Evolutionary conservation across 2,113 vertebrate species (phyloP), one percentile per base, ranked within the genome.

Genomic region (Tor tambroides): DNA sequence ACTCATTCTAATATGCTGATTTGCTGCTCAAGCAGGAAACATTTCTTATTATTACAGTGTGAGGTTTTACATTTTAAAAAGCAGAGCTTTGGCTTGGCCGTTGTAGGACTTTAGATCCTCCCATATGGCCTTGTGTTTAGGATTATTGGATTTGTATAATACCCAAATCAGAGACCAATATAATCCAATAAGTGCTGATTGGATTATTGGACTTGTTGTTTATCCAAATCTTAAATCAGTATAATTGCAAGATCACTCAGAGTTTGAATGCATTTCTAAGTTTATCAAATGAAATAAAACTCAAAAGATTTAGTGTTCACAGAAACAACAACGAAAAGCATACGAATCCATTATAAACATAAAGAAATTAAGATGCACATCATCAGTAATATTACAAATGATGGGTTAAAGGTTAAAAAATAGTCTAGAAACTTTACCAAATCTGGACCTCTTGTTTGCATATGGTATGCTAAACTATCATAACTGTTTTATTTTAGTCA

Each of bases 91-190:
- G 15, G 19, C n/a, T 51, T 28, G 2, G 12, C 2, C 35, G 28
- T 8, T 76, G 26, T 46, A 19, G 26, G 74, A 30, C 6, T 32
- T 32, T 9, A 69, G 15, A 17, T 69, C 30, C 65, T 23, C 49
- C n/a, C n/a, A n/a, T n/a, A n/a, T n/a, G n/a, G n/a, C n/a, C 6
- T 32, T 78, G 28, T 79, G 76, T 69, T 35, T 69, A 15, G 65
- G 76, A 79, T 79, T 79, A 79, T 14, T 56, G 21, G 28, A 79
- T 56, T 19, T 54, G 65, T 35, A 69, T 69, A 19, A 78, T 78
- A 78, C 32, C 49, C 76, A 21, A 54, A 23, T 79, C 19, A 56
- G 28, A 56, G 28, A 7, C 49, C 76, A 35, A 11, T 79, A n/a
- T 79, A 79, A 79, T 79, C 51, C 30, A 56, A 79, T 79, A 19